Conservation (phyloP, 2,797 vertebrate species). For the Fratercula arctica region DNA sequence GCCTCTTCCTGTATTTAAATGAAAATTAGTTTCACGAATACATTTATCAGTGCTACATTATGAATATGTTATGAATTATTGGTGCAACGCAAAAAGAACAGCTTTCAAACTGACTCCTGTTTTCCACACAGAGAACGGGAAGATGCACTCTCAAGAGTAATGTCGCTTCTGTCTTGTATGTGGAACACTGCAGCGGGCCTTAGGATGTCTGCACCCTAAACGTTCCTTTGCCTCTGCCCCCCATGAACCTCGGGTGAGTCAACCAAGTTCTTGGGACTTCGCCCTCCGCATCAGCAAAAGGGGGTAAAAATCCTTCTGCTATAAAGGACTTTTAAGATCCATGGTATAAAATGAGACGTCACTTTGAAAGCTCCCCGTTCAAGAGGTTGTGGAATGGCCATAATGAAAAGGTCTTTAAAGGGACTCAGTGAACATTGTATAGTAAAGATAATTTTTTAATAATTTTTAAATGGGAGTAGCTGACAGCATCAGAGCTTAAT, state of each 20-base stretch:
- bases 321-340: not conserved
- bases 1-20: not conserved
- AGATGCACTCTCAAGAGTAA: not conserved
- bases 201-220: not conserved
- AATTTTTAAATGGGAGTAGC: not conserved
- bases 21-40: not conserved
- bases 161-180: accelerated
- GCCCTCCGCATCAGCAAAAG: not conserved
- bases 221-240: not conserved
- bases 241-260: not conserved
- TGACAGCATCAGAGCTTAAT: not conserved
- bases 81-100: not conserved
- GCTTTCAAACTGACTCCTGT: not conserved
- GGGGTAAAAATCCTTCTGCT: not conserved
- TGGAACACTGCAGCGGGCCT: not conserved
- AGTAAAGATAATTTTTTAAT: not conserved
- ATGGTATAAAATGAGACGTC: not conserved
- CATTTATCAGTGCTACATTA: not conserved
- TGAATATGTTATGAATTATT: not conserved
- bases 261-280: not conserved
- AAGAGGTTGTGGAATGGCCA: not conserved
- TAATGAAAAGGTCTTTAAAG: not conserved
- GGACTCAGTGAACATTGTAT: not conserved
- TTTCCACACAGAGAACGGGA: not conserved
- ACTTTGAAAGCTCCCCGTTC: not conserved